phyloP scores from a whole-genome alignment of 2,888 invertebrate genomes.

The Ceramica pisi region DNA sequence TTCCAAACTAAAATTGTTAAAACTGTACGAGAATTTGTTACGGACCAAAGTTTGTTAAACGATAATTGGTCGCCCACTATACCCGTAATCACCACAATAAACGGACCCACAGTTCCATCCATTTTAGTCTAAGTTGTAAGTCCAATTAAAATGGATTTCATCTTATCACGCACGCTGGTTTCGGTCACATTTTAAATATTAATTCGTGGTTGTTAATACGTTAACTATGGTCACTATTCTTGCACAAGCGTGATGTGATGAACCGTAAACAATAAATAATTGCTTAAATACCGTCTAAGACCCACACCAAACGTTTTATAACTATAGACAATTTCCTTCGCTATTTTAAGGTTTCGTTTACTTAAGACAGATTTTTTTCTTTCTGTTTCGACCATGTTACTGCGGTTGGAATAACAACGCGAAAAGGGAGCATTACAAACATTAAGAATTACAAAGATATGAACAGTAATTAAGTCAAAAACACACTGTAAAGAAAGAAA shows the following conservation, averaged over 20 bases:
- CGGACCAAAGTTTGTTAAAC: slow-evolving; percentile 87
- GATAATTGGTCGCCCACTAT: slow-evolving; percentile 87
- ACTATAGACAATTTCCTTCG: slow-evolving; percentile 58
- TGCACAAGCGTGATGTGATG: slow-evolving; percentile 80
- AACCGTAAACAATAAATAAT: slow-evolving; percentile 85
- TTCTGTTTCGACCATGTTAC: slow-evolving; percentile 26
- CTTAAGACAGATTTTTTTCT: slow-evolving; percentile 42
- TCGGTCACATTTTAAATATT: slow-evolving; percentile 85
- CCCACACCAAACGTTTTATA: slow-evolving; percentile 69
- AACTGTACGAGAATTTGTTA: slow-evolving; percentile 89
- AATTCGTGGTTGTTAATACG: slow-evolving; percentile 83
- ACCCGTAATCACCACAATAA: slow-evolving; percentile 71
- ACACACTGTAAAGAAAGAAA: slow-evolving; percentile 75
- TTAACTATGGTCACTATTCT: slow-evolving; percentile 85
- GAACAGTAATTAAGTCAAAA: slow-evolving; percentile 68
- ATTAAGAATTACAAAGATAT: slow-evolving; percentile 64
- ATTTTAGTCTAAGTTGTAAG: slow-evolving; percentile 11
- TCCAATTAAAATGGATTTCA: slow-evolving; percentile 39
- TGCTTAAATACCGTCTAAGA: slow-evolving; percentile 69
- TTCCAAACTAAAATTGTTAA: slow-evolving; percentile 88
- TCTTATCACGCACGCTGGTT: slow-evolving; percentile 75
- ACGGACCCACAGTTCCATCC: slow-evolving; percentile 53
- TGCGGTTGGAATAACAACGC: slow-evolving; percentile 62
- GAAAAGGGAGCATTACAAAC: slow-evolving; percentile 70
- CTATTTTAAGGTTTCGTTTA: slow-evolving; percentile 58